phyloP scores from a whole-genome alignment of 2,888 invertebrate genomes.

The Yponomeuta sedellus region DNA sequence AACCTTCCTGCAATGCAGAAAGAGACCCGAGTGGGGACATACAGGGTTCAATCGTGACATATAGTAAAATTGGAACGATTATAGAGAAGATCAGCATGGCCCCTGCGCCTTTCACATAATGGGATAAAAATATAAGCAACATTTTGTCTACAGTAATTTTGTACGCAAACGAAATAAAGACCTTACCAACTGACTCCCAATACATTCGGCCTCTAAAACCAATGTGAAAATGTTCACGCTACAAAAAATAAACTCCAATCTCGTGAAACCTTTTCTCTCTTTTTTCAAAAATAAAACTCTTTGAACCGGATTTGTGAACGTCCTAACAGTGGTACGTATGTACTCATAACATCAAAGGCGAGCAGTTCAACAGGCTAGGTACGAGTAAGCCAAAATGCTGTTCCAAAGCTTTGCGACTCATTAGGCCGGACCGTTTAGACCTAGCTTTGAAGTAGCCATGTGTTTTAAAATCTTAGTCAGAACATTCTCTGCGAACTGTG shows the following conservation, averaged over 20 bases:
- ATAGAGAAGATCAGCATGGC: no score
- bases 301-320: constrained; percentile 12
- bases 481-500: no score
- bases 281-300: constrained; percentile 10
- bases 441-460: neutral
- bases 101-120: no score
- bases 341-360: constrained; percentile 40
- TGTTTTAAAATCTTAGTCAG: no score
- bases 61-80: no score
- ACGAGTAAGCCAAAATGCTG: constrained; percentile 29
- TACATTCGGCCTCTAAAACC: constrained; percentile 30
- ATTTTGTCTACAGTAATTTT: no score
- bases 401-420: neutral
- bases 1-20: no score
- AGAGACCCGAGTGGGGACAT: no score
- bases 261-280: constrained; percentile 6
- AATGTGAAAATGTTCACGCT: constrained; percentile 21
- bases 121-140: no score
- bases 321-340: constrained; percentile 14
- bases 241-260: constrained; percentile 8
- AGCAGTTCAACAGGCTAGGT: constrained; percentile 17
- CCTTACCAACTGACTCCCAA: no score
- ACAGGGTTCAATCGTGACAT: no score
- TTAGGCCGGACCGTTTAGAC: neutral
- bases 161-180: no score